Evolutionary conservation across 2,113 vertebrate genomes (phyloP), one percentile per base, ranked within the genome.

Genomic region (Trochalopteron elliotii): DNA sequence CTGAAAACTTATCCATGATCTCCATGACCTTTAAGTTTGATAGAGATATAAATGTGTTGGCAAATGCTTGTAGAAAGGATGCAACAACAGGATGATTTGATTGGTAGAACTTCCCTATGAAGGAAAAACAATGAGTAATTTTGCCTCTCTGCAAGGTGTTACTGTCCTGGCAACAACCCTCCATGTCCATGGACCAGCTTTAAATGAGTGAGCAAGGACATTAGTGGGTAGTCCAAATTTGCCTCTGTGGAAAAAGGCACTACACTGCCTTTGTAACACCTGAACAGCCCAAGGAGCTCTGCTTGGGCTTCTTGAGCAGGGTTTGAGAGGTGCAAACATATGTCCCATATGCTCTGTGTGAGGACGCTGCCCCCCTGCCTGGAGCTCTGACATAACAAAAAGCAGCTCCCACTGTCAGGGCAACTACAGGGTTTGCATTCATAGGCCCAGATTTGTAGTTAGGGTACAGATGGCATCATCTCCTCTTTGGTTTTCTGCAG

Each of bases 321-420:
- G 6, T 53, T 44, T 37, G 35, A 52, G 39, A 49, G 20, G 56
- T 31, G 37, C 13, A n/a, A 56, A 86, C 4, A 3, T 15, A n/a
- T 6, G 2, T 0, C 10, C 21, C 23, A 15, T 30, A 5, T 2
- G 1, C 30, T 44, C 22, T 9, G 15, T 15, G 28, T 3, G 20
- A 33, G 15, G 42, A 20, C 11, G 8, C 2, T 3, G 4, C 9
- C 10, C 9, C 9, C 33, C 27, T 60, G 28, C 47, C 57, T 18
- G 19, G 33, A 76, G 59, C 67, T n/a, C 33, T 42, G 23, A 30
- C 24, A 8, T 4, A 23, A 10, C 56, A 69, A 39, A 67, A 69
- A 18, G 28, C 1, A 82, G 15, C 28, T 81, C 37, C 11, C 10
- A 2, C 2, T 1, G 22, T 76, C 44, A 44, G 27, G 21, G 10